Conservation (phyloP, 2,888 invertebrate genomes). For the Hesperia comma region DNA sequence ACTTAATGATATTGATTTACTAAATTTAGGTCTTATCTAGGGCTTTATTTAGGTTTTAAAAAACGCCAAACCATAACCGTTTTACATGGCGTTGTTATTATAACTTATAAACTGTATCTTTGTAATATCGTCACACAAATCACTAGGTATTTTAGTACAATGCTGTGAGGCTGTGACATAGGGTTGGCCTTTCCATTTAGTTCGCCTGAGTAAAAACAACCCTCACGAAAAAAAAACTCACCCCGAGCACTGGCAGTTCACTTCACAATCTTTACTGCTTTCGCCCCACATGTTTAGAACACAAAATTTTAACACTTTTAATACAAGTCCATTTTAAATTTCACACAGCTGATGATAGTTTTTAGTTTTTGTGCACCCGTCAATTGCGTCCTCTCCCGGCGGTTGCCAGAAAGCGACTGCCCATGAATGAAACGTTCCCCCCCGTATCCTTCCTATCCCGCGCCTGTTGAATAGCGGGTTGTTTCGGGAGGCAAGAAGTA, state of each 20-base stretch:
- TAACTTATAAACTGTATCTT: too few species aligned
- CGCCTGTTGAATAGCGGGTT: conserved; percentile 52
- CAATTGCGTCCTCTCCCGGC: conserved; percentile 33
- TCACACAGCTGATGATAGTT: conserved; percentile 29
- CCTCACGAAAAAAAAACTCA: conserved; percentile 51
- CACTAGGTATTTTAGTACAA: too few species aligned
- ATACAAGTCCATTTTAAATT: conserved; percentile 63
- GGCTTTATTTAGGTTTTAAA: too few species aligned
- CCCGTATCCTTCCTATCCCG: conserved; percentile 41
- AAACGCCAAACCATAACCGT: too few species aligned
- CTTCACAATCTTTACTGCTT: conserved; percentile 70
- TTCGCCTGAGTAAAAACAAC: too few species aligned
- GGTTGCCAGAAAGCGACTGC: conserved; percentile 50
- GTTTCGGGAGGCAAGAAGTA: conserved; percentile 47
- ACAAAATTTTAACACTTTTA: conserved; percentile 46
- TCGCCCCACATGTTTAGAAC: conserved; percentile 73
- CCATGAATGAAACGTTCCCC: conserved; percentile 34
- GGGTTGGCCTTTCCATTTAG: too few species aligned
- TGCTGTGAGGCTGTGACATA: too few species aligned
- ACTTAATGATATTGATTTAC: too few species aligned
- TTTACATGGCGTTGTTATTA: too few species aligned
- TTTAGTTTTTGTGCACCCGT: neutral
- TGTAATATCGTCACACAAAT: too few species aligned
- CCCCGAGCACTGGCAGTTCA: conserved; percentile 77
- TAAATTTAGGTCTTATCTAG: too few species aligned